phyloP scores from a whole-genome alignment of 2,113 vertebrate species.

The Zootoca vivipara region DNA sequence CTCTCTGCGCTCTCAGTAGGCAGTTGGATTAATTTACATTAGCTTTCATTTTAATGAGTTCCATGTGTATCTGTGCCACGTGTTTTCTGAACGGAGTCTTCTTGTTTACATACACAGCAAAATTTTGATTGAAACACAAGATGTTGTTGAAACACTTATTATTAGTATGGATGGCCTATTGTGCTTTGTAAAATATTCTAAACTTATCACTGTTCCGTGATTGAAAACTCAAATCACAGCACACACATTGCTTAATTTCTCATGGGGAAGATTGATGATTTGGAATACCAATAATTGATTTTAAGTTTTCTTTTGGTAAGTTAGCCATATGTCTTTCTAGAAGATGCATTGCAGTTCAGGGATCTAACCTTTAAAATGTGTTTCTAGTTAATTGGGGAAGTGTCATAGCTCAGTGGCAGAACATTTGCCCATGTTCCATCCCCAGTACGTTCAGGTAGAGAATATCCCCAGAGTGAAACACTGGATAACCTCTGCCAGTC shows the following conservation, averaged over 20 bases:
- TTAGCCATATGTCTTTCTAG: background rate
- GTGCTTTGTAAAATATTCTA: background rate
- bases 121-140: background rate
- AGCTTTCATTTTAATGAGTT: conserved; percentile 10
- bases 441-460: too few species aligned
- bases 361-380: background rate
- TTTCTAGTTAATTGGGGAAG: background rate
- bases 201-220: background rate
- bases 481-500: too few species aligned
- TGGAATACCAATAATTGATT: background rate
- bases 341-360: background rate
- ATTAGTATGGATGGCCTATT: background rate
- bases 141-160: background rate
- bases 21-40: conserved; percentile 6
- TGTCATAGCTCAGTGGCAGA: too few species aligned
- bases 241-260: background rate
- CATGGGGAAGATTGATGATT: background rate
- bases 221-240: background rate
- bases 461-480: too few species aligned
- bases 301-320: background rate
- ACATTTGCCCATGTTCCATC: too few species aligned
- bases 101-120: background rate
- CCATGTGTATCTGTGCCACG: background rate
- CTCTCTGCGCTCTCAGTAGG: background rate
- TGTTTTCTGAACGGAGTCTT: background rate